These are phyloP conservation scores for Agrypnus murinus DNA, from an alignment of 2,888 invertebrate species.

Conservation along the genomic window DNA sequence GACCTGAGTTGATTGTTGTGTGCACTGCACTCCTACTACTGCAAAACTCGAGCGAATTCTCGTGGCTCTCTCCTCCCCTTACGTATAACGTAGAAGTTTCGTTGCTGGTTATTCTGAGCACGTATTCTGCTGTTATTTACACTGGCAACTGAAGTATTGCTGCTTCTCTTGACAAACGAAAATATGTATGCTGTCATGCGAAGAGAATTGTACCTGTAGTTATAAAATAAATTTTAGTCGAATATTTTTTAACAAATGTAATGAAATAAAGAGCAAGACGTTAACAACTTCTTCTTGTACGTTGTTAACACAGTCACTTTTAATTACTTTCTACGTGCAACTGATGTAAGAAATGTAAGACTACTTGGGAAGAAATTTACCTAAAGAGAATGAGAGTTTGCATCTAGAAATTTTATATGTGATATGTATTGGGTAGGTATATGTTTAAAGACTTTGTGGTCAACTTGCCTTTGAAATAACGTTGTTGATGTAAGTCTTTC, in stretches of 20 bases:
- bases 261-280: no score
- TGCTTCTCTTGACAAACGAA: constrained; percentile 47
- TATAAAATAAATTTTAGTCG: constrained; percentile 11
- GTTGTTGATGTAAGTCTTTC: no score
- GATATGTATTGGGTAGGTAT: no score
- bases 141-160: constrained; percentile 55
- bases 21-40: constrained; percentile 53
- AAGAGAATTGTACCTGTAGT: constrained; percentile 41
- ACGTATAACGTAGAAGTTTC: constrained; percentile 27
- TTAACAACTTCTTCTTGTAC: no score
- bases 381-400: no score
- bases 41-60: constrained; percentile 41
- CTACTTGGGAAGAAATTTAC: no score
- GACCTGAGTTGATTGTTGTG: constrained; percentile 58
- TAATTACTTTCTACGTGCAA: no score
- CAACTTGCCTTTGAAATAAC: no score
- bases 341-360: no score
- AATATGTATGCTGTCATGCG: constrained; percentile 50
- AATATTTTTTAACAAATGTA: background rate
- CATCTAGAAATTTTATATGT: no score
- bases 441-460: no score
- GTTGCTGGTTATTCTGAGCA: constrained; percentile 49
- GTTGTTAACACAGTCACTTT: no score
- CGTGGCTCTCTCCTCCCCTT: constrained; percentile 29
- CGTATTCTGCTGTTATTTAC: constrained; percentile 56